Base-by-base conservation (phyloP, 2,113 vertebrate genomes). In the Chunga burmeisteri region DNA sequence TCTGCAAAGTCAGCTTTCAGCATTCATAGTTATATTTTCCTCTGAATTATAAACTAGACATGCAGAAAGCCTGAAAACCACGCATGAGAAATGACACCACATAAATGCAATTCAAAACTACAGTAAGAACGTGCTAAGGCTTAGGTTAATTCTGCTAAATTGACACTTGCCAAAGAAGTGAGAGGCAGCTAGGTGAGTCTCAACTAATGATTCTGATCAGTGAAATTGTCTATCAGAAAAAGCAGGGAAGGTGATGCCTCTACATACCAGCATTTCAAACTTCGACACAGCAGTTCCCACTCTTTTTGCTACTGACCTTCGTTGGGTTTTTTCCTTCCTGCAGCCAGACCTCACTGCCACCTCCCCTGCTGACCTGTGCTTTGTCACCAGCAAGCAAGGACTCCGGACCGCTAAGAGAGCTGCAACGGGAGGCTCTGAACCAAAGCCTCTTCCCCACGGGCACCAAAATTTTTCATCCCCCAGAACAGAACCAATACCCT, bases 1-100 rank as follows among this genome's bases (percentile, higher is more conserved):
- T 90, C 27, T 81, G 81, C 83, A 66, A 71, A 92, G 88, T 84
- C 88, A 96, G 89, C 58, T 93, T 65, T 65, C 91, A 95, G 83
- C 61, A 85, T 55, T 82, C 50, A 32, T 13, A 49, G 40, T 10
- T 79, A 0, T 36, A 49, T 44, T 86, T 71, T 80, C 83, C 81
- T 61, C 27, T 32, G 18, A 53, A 44, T 68, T 70, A 46, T 6
- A 34, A 93, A 13, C 36, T 27, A 89, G 61, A 75, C 2, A 0
- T 4, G 61, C 61, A 94, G 40, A 66, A 89, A 85, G 27, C 81
- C 38, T 53, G 44, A 72, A 46, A 89, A 79, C 65, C 6, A 10
- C 0, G n/a, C 8, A 22, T 2, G 8, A 89, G 58, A 95, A 94
- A 61, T 17, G 6, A 66, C 66, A 87, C 59, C 42, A 53, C 26